phyloP scores from a whole-genome alignment of 2,888 invertebrate species.

The Andricus quercusramuli region DNA sequence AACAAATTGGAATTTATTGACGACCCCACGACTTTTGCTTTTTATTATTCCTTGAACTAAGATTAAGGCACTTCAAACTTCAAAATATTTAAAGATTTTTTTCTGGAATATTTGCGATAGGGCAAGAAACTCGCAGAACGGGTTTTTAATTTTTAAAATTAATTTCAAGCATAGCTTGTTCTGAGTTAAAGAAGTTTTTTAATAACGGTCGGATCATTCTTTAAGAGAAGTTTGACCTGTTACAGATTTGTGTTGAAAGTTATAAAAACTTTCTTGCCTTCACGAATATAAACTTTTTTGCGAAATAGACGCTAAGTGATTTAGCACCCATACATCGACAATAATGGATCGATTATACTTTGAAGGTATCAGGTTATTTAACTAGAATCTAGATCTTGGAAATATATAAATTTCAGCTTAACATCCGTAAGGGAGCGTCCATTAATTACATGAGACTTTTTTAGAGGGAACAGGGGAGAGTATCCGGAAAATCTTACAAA shows the following conservation, averaged over 20 bases:
- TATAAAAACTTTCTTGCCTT: not conserved
- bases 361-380: no score
- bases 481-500: no score
- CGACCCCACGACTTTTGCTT: not conserved
- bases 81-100: not conserved
- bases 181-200: constrained; percentile 10
- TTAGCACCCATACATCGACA: not conserved
- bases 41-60: not conserved
- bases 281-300: not conserved
- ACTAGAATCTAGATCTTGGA: not conserved
- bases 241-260: not conserved
- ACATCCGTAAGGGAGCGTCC: not conserved
- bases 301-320: not conserved
- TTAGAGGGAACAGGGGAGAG: accelerated
- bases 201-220: constrained; percentile 2
- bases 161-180: not conserved
- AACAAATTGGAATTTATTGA: not conserved
- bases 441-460: no score
- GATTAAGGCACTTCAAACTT: not conserved
- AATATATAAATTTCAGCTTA: not conserved
- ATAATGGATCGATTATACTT: not conserved
- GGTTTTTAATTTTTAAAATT: not conserved
- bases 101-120: not conserved
- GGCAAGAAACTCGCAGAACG: not conserved
- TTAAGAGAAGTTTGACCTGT: not conserved